Conservation (phyloP, 2,888 invertebrate species). For the Julus scandinavius region DNA sequence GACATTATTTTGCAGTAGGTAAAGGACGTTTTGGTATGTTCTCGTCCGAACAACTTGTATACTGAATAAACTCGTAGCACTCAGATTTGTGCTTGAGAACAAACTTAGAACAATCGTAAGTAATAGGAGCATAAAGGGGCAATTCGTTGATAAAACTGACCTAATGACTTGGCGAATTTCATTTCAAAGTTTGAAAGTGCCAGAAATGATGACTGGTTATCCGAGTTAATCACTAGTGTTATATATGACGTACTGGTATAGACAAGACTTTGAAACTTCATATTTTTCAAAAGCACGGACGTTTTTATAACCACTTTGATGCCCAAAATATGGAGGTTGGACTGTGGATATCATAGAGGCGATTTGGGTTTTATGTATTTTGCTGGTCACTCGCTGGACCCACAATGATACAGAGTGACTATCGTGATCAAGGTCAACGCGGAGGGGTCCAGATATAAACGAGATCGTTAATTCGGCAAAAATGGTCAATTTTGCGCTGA, state of each 20-base stretch:
- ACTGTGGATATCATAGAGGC: background rate
- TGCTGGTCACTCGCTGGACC: background rate
- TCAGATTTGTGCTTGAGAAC: too few species aligned
- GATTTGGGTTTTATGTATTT: slow-evolving; percentile 12
- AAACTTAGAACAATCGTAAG: too few species aligned
- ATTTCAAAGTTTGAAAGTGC: background rate
- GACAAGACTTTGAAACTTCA: background rate
- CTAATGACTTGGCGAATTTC: too few species aligned
- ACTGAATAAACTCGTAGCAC: too few species aligned
- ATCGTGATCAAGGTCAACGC: slow-evolving; percentile 16
- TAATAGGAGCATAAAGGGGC: too few species aligned
- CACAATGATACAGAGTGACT: background rate
- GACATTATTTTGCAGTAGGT: too few species aligned
- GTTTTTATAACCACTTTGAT: background rate
- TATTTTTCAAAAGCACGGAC: background rate
- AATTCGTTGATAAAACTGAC: too few species aligned
- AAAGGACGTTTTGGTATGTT: too few species aligned
- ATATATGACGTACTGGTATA: background rate
- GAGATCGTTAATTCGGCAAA: slow-evolving; percentile 21
- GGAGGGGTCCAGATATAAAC: slow-evolving; percentile 1
- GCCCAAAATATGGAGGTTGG: background rate
- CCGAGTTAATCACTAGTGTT: too few species aligned
- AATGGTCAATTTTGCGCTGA: background rate
- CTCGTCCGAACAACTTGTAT: too few species aligned
- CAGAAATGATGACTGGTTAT: background rate